These are phyloP conservation scores for Blennius ocellaris DNA, from an alignment of 2,113 vertebrate genomes.

Conservation along the genomic window DNA sequence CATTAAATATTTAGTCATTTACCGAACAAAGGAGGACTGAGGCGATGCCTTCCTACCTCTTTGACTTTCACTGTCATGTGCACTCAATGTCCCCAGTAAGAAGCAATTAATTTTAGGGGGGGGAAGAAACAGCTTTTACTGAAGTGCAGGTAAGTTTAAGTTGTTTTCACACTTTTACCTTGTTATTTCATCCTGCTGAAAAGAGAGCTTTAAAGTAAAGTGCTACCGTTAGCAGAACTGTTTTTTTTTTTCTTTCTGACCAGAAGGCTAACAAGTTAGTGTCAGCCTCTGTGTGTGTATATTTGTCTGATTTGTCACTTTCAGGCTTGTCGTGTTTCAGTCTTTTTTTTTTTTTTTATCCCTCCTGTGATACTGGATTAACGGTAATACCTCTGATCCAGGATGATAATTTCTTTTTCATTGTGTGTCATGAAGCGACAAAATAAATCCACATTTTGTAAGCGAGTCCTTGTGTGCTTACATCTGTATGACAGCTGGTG, in stretches of 20 bases:
- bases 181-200: conserved; percentile 78
- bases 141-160: conserved; percentile 76
- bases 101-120: conserved; percentile 82
- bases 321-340: conserved; percentile 27
- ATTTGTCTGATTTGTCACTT: conserved; percentile 50
- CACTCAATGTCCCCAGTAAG: conserved; percentile 81
- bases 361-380: conserved; percentile 36
- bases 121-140: conserved; percentile 71
- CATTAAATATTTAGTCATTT: conserved; percentile 88
- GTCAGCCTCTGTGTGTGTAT: conserved; percentile 41
- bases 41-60: conserved; percentile 78
- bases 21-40: conserved; percentile 84
- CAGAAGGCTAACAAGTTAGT: conserved; percentile 80
- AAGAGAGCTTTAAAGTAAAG: conserved; percentile 83
- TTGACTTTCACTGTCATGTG: conserved; percentile 82
- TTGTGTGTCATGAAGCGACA: conserved; percentile 14
- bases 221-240: conserved; percentile 81
- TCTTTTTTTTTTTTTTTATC: conserved; percentile 22
- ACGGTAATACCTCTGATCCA: conserved; percentile 47
- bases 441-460: conserved; percentile 29
- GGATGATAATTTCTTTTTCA: conserved; percentile 41
- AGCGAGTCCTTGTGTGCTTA: conserved; percentile 26
- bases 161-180: conserved; percentile 80
- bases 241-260: conserved; percentile 71
- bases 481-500: conserved; percentile 33